Conservation (phyloP, 2,797 vertebrate genomes). For the Darevskia nairensis region DNA sequence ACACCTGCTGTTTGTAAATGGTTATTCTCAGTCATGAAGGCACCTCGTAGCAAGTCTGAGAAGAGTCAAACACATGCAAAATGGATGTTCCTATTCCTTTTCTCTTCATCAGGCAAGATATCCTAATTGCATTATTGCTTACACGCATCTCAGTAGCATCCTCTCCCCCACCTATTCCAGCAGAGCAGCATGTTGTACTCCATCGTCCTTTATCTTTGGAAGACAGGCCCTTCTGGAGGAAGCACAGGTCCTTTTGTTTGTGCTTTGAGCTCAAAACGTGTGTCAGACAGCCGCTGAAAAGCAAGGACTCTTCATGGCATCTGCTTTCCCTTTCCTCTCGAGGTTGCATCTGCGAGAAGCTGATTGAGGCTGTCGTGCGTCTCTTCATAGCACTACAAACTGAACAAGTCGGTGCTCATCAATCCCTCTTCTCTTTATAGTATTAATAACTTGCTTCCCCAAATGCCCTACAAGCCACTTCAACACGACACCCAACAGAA, state of each 20-base stretch:
- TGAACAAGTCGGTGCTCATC: not conserved
- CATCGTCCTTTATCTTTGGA: constrained; percentile 67
- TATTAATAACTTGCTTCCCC: not conserved
- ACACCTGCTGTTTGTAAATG: constrained; percentile 42
- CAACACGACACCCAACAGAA: not conserved
- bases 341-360: constrained; percentile 12
- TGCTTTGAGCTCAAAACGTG: not conserved
- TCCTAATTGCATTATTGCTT: constrained; percentile 32
- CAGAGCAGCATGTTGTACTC: constrained; percentile 43
- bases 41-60: constrained; percentile 37
- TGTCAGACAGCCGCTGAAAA: constrained; percentile 24
- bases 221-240: constrained; percentile 52
- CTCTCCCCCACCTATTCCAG: constrained; percentile 20
- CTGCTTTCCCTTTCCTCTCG: not conserved
- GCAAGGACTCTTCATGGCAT: not conserved
- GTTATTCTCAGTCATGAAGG: constrained; percentile 47
- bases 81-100: constrained; percentile 35
- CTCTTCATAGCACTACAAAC: constrained; percentile 5
- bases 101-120: constrained; percentile 32
- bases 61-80: constrained; percentile 36
- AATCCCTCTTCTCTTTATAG: not conserved
- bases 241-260: not conserved
- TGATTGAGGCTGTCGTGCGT: constrained; percentile 8
- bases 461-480: not conserved
- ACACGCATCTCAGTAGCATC: constrained; percentile 38